Evolutionary conservation across 2,888 invertebrate genomes (phyloP), one percentile per base, ranked within the genome.

Genomic region (Parnassius mnemosyne): DNA sequence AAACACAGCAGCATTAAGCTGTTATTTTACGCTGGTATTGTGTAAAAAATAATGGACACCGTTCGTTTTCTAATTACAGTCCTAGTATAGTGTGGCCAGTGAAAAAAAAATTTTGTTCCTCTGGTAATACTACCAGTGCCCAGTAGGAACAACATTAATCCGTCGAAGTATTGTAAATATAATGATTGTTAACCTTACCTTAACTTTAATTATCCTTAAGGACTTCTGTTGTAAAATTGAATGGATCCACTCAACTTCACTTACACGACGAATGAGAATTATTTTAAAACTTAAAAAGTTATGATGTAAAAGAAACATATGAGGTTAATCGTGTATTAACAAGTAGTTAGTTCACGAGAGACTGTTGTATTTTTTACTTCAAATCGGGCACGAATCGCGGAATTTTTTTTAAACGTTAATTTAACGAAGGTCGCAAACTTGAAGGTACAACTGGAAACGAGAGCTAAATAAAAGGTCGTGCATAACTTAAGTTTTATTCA

Each of bases 381-480:
- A 47, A n/a, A 12, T 47, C 12, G 47, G n/a, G 13, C 47, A n/a
- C 47, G 13, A 47, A 47, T 13, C 9, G 9, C 47, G 47, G 7
- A 13, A 13, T 47, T 13, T 47, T 47, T 47, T 47, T 47, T n/a
- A 13, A 25, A n/a, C 53, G 9, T 52, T 59, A 54, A 57, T 49
- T 34, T 49, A 46, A 20, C 57, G 53, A 62, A 62, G 62, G 62
- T 53, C 49, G 25, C 43, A 55, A 55, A 52, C 52, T 50, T 54
- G 53, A 57, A 57, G 57, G 53, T 50, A 57, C 34, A 25, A 13
- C n/a, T 53, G 16, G 54, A 47, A 60, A 54, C n/a, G 53, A 57
- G 62, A 62, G 57, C 57, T 53, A 46, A 61, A n/a, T 56, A 55
- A 56, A 47, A 57, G 57, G 53, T 53, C 62, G 34, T 62, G 49